phyloP scores from a whole-genome alignment of 1,140 invertebrate genomes.

The Bombus turneri region DNA sequence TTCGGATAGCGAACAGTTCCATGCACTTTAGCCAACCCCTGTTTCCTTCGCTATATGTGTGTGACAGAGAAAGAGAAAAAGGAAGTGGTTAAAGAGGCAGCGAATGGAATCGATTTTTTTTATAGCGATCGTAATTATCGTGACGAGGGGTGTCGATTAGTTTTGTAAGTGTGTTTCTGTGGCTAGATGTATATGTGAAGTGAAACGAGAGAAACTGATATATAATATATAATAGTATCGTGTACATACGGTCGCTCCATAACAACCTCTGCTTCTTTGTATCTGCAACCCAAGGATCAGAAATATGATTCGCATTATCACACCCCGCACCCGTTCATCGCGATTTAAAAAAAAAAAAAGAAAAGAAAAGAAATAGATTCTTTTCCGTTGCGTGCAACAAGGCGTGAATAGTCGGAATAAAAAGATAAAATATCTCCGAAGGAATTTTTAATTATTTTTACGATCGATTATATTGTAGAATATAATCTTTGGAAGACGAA shows the following conservation, averaged over 20 bases:
- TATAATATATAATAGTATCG: conserved; percentile 80
- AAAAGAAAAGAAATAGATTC: not conserved
- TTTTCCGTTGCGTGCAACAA: not conserved
- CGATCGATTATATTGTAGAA: too few species aligned
- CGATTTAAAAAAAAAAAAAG: conserved; percentile 55
- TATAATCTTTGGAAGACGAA: too few species aligned
- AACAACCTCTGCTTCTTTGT: conserved; percentile 93
- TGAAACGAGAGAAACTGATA: conserved; percentile 53
- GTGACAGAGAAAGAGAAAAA: not conserved
- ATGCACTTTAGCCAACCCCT: not conserved
- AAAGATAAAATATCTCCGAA: too few species aligned
- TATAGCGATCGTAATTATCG: conserved; percentile 32
- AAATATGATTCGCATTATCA: conserved; percentile 72
- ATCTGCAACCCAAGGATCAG: conserved; percentile 88
- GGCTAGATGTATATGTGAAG: conserved; percentile 28
- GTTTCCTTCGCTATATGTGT: not conserved
- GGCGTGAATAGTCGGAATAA: not conserved
- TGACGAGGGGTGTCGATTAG: conserved; percentile 37
- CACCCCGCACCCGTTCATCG: conserved; percentile 69
- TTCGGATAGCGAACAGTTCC: not conserved
- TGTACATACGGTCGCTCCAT: conserved; percentile 94
- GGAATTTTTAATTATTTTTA: not conserved
- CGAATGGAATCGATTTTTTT: conserved; percentile 28
- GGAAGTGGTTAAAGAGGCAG: conserved; percentile 2
- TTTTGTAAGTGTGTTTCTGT: conserved; percentile 47